phyloP scores from a whole-genome alignment of 2,888 invertebrate genomes.

The Microctonus hyperodae region DNA sequence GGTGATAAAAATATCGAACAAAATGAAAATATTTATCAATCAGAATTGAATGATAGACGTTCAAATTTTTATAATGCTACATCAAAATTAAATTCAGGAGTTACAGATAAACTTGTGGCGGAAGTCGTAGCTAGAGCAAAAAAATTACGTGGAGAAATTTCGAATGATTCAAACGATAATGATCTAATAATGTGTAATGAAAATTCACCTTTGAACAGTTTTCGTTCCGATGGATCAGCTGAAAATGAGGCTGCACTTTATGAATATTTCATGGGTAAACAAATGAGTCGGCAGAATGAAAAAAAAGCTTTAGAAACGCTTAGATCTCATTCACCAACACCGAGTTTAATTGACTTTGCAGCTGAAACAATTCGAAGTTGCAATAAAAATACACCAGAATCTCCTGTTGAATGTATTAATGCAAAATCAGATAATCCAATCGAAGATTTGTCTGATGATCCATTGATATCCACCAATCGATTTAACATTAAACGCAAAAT shows the following conservation, averaged over 20 bases:
- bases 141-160: slow-evolving; percentile 51
- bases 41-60: slow-evolving; percentile 47
- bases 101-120: slow-evolving; percentile 53
- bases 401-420: slow-evolving; percentile 9
- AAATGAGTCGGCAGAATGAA: slow-evolving; percentile 61
- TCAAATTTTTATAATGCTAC: slow-evolving; percentile 34
- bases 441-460: slow-evolving; percentile 17
- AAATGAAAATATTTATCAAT: slow-evolving; percentile 44
- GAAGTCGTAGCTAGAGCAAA: slow-evolving; percentile 53
- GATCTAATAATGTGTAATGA: slow-evolving; percentile 46
- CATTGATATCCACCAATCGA: neutral
- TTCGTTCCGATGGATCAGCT: slow-evolving; percentile 31
- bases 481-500: slow-evolving; percentile 34
- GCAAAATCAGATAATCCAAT: neutral
- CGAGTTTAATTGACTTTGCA: slow-evolving; percentile 50
- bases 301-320: slow-evolving; percentile 61
- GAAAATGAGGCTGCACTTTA: slow-evolving; percentile 47
- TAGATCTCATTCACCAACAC: slow-evolving; percentile 59
- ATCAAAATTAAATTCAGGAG: slow-evolving; percentile 41
- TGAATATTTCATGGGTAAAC: slow-evolving; percentile 57
- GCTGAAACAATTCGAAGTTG: slow-evolving; percentile 42
- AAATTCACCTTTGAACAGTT: slow-evolving; percentile 41
- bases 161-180: slow-evolving; percentile 48
- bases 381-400: slow-evolving; percentile 20
- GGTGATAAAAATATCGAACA: slow-evolving; percentile 36